phyloP scores from a whole-genome alignment of 1,140 invertebrate species.

The Metaphire vulgaris region DNA sequence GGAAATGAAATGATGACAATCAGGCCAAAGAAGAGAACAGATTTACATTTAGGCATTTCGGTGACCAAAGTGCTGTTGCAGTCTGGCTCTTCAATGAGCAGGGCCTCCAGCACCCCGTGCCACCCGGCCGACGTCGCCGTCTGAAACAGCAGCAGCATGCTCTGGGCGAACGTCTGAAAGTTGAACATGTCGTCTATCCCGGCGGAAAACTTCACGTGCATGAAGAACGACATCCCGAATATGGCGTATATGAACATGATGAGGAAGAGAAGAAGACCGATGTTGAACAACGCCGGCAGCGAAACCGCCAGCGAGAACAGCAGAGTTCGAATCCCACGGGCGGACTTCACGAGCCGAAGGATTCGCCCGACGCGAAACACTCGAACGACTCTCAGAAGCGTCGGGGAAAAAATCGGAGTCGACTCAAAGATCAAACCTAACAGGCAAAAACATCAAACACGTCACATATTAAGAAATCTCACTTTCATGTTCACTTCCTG shows the following conservation, averaged over 20 bases:
- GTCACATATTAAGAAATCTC: too few relatives aligned
- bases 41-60: too few relatives aligned
- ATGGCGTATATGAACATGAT: conserved; percentile 99
- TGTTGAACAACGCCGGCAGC: conserved; percentile 94
- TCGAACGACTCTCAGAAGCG: conserved; percentile 87
- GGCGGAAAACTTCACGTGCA: conserved; percentile 87
- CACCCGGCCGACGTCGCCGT: conserved; percentile 97
- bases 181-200: conserved; percentile 95
- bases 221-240: conserved; percentile 99
- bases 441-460: too few relatives aligned
- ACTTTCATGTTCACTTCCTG: too few relatives aligned
- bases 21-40: too few relatives aligned
- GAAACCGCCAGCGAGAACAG: conserved; percentile 96
- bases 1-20: too few relatives aligned
- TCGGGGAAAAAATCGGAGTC: conserved; percentile 82
- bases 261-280: conserved; percentile 90
- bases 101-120: conserved; percentile 88
- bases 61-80: too few relatives aligned
- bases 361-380: conserved; percentile 96
- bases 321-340: conserved; percentile 91
- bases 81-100: conserved; percentile 76
- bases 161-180: conserved; percentile 95
- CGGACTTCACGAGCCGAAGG: conserved; percentile 83
- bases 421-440: conserved; percentile 17
- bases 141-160: conserved; percentile 95